Percentiles rank a stretch among this genome's conserved stretches.
phyloP scores from a whole-genome alignment of 2,888 invertebrate genomes.

The Cosmopolites sordidus region DNA sequence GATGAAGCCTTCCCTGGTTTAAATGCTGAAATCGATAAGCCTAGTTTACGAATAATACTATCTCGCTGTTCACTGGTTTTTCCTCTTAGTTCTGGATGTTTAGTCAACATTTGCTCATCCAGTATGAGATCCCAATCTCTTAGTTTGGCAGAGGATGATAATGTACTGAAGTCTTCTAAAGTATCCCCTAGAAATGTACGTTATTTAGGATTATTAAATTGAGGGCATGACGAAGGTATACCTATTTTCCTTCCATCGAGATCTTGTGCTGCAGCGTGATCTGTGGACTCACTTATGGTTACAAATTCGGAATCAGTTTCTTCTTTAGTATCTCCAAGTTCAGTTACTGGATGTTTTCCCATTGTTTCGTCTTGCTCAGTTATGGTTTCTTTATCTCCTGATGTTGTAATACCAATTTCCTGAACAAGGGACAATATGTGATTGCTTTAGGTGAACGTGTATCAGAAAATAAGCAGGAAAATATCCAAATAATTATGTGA shows the following conservation, averaged over 20 bases:
- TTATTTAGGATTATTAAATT: too few relatives aligned
- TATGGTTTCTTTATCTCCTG: constrained; percentile 30
- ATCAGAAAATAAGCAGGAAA: too few relatives aligned
- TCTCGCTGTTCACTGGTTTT: not conserved
- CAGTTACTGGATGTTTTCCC: constrained; percentile 19
- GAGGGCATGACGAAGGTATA: not conserved
- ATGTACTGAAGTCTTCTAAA: too few relatives aligned
- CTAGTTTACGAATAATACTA: not conserved
- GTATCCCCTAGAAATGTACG: too few relatives aligned
- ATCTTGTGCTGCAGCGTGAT: constrained; percentile 12
- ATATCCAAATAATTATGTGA: too few relatives aligned
- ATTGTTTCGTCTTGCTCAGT: constrained; percentile 27
- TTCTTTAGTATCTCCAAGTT: constrained; percentile 19
- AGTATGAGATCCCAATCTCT: not conserved
- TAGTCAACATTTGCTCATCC: constrained; percentile 2
- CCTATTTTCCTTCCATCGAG: constrained; percentile 7
- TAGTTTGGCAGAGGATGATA: too few relatives aligned
- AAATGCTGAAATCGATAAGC: not conserved
- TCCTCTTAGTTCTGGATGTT: constrained; percentile 7
- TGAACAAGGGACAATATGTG: too few relatives aligned
- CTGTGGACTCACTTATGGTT: constrained; percentile 22
- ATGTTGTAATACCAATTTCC: constrained; percentile 32
- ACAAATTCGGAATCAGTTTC: constrained; percentile 27
- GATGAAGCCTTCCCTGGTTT: not conserved
- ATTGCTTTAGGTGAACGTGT: too few relatives aligned